phyloP scores from a whole-genome alignment of 1,140 invertebrate genomes.

The Drosophila nigrodunni region DNA sequence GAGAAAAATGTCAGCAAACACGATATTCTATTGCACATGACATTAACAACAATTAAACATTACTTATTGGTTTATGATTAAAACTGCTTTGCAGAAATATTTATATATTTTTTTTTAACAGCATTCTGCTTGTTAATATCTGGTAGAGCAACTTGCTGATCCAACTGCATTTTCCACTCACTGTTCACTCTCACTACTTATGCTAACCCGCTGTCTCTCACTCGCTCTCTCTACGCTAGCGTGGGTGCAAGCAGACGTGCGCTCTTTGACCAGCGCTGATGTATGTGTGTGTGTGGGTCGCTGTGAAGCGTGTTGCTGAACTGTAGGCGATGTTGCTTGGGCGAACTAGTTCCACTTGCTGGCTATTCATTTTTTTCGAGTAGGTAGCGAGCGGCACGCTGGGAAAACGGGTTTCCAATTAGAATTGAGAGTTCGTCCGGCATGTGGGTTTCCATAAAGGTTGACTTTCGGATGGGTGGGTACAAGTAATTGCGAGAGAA shows the following conservation, averaged over 20 bases:
- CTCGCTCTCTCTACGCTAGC: constrained; percentile 12
- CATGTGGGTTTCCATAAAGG: constrained; percentile 66
- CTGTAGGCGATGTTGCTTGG: constrained; percentile 54
- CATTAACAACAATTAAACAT: background rate
- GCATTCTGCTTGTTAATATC: background rate
- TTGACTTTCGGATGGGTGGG: constrained; percentile 51
- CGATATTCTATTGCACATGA: background rate
- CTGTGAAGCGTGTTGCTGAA: constrained; percentile 26
- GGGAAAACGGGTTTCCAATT: constrained; percentile 72
- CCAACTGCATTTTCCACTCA: background rate
- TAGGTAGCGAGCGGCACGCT: constrained; percentile 30
- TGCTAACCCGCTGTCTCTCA: background rate
- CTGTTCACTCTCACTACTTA: background rate
- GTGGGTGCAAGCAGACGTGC: constrained; percentile 34
- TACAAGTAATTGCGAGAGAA: constrained; percentile 14
- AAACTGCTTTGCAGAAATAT: background rate
- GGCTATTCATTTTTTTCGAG: constrained; percentile 41
- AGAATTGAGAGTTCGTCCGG: constrained; percentile 54
- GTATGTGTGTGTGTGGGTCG: constrained; percentile 48
- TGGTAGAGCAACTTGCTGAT: background rate
- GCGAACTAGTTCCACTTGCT: constrained; percentile 52
- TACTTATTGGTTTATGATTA: background rate
- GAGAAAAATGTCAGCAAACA: background rate
- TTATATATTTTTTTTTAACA: background rate
- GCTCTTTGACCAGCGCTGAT: constrained; percentile 26